Conservation (phyloP, 2,113 vertebrate species). For the Tetrao urogallus region DNA sequence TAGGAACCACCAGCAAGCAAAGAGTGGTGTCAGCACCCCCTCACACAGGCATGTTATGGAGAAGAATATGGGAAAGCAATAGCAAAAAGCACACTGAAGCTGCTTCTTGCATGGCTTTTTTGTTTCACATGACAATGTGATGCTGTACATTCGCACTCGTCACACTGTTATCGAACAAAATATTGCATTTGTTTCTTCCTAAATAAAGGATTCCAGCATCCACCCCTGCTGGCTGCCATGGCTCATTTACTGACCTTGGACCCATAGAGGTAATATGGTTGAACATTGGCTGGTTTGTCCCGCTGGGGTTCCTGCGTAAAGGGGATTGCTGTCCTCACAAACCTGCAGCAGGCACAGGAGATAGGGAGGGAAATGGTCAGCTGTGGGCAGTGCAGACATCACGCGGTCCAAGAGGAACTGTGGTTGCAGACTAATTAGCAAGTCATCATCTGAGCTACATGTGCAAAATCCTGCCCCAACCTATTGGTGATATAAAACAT, state of each 20-base stretch:
- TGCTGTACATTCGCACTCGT: background rate
- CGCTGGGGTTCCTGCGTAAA: conserved; percentile 98
- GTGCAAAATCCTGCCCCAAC: background rate
- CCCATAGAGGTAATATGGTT: conserved; percentile 98
- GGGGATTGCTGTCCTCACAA: conserved; percentile 97
- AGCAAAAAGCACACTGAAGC: background rate
- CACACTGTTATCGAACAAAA: background rate
- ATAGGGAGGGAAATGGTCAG: background rate
- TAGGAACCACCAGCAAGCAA: background rate
- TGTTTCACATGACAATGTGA: background rate
- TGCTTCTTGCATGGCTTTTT: conserved; percentile 19
- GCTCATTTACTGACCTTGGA: conserved; percentile 89
- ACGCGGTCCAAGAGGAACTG: fast-evolving
- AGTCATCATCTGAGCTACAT: background rate
- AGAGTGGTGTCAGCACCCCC: background rate
- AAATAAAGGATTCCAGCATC: background rate
- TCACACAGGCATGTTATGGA: background rate
- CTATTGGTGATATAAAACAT: background rate
- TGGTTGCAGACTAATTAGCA: background rate
- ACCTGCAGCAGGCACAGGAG: conserved; percentile 71
- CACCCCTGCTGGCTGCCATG: background rate
- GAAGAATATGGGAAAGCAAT: background rate
- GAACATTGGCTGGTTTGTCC: conserved; percentile 97
- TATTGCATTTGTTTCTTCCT: background rate
- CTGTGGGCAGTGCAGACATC: background rate